phyloP scores from a whole-genome alignment of 1,140 invertebrate genomes.

The Battus philenor region DNA sequence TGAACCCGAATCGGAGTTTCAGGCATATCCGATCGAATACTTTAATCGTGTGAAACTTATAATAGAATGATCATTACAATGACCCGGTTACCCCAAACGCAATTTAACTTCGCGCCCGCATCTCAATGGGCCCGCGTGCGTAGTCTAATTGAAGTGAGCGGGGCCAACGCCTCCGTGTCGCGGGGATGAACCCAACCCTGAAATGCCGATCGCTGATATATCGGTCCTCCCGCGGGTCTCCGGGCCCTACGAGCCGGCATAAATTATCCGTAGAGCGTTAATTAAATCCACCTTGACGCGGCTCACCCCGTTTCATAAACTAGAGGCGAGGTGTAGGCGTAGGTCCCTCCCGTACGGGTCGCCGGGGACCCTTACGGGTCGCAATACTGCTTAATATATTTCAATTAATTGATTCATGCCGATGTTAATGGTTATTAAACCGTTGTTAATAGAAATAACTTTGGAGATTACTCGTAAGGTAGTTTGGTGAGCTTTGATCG shows the following conservation, averaged over 20 bases:
- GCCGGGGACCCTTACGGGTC: no score
- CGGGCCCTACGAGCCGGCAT: not conserved
- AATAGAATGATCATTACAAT: no score
- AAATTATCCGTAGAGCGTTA: constrained; percentile 21
- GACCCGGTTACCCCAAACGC: no score
- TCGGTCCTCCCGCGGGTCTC: not conserved
- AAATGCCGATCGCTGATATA: constrained; percentile 9
- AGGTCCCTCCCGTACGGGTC: no score
- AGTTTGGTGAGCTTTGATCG: no score
- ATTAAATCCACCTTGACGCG: constrained; percentile 20
- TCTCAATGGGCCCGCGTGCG: no score
- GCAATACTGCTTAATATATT: not conserved
- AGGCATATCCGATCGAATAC: no score
- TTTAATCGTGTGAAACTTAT: no score
- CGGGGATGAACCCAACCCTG: constrained; percentile 7
- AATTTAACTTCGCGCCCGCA: no score
- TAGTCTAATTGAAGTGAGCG: constrained; percentile 8
- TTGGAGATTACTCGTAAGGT: no score
- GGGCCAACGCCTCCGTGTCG: not conserved
- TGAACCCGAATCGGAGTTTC: no score
- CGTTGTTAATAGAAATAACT: not conserved
- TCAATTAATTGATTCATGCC: constrained; percentile 1
- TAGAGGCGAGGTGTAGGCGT: no score
- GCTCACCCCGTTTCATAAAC: constrained; percentile 19
- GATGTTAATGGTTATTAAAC: not conserved